Conservation (phyloP, 1,140 invertebrate species). For the Caenorhabditis inopinata region DNA sequence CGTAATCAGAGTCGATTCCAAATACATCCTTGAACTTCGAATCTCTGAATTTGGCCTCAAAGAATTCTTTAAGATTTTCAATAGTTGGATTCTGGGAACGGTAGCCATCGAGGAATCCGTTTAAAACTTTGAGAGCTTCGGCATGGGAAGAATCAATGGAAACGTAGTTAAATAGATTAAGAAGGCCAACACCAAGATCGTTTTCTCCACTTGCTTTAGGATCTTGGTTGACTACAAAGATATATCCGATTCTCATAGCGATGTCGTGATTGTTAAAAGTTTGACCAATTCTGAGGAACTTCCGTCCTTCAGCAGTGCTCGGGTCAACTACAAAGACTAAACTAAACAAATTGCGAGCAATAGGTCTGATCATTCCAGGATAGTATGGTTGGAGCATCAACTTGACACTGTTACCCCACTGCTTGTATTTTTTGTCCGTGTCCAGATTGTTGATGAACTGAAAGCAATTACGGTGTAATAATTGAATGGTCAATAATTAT, state of each 20-base stretch:
- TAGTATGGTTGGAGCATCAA: conserved; percentile 90
- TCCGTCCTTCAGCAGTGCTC: conserved; percentile 73
- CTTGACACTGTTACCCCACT: conserved; percentile 83
- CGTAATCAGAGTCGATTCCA: conserved; percentile 84
- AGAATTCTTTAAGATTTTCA: conserved; percentile 75
- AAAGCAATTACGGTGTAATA: conserved; percentile 67
- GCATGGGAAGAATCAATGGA: conserved; percentile 69
- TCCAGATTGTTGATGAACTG: conserved; percentile 94
- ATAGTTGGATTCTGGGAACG: conserved; percentile 68
- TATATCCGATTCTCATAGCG: conserved; percentile 78
- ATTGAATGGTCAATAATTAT: not conserved
- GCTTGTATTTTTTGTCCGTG: conserved; percentile 79
- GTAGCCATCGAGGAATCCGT: conserved; percentile 54
- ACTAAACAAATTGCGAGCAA: conserved; percentile 91
- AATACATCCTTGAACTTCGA: conserved; percentile 79
- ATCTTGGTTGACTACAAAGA: conserved; percentile 77
- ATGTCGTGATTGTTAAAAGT: conserved; percentile 87
- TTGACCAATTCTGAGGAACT: conserved; percentile 82
- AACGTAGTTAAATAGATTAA: conserved; percentile 89
- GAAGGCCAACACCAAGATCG: conserved; percentile 80
- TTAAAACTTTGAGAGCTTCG: conserved; percentile 28
- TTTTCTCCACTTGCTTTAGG: conserved; percentile 71
- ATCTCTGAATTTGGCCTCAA: conserved; percentile 73
- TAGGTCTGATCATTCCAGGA: conserved; percentile 86
- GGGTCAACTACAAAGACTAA: conserved; percentile 87